Evolutionary conservation across 1,140 invertebrate species (phyloP), one percentile per base, ranked within the genome.

Genomic region (Heliconius melpomene): DNA sequence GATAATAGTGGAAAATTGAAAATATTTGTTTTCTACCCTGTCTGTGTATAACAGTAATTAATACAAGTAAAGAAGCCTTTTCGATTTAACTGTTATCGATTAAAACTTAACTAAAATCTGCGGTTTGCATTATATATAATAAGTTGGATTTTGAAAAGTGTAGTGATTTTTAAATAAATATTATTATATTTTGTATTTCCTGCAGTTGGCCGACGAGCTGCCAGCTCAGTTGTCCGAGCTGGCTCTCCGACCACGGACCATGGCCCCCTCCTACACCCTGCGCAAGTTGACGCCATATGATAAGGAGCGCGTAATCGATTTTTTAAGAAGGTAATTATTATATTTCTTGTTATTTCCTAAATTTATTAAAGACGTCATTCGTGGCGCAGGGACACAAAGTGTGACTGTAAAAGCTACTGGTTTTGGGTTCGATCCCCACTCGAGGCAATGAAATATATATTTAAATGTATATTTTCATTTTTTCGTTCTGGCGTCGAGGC

Each of bases 271-370:
- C 11, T 93, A 91, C 82, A 88, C 86, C 40, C 81, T 94, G 54
- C 83, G 87, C 52, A 86, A 74, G 46, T 81, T 94, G 77, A 86
- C 84, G 18, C 29, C 80, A 2, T 89, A 95, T 38, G 95, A 96
- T 79, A 94, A 92, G 75, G 90, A 95, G 0, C 88, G 87, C n/a
- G 94, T 96, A 0, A 87, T 96, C 2, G 93, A 95, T 11, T 96
- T 96, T 87, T 88, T 96, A 0, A 93, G 94, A 74, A 92, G 94
- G 85, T 92, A 88, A 66, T 66, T 66, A 23, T 60, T 60, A 16
- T 66, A 66, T 66, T 29, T 29, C 3, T 66, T 57, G 8, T 57
- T 57, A 13, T 66, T 66, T 26, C 11, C 20, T 23, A 11, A 26
- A 23, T 13, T 46, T 13, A 46, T 46, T 3, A 46, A 5, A 46